Evolutionary conservation across 2,888 invertebrate genomes (phyloP).

Genomic region (Polymixis flavicincta): DNA sequence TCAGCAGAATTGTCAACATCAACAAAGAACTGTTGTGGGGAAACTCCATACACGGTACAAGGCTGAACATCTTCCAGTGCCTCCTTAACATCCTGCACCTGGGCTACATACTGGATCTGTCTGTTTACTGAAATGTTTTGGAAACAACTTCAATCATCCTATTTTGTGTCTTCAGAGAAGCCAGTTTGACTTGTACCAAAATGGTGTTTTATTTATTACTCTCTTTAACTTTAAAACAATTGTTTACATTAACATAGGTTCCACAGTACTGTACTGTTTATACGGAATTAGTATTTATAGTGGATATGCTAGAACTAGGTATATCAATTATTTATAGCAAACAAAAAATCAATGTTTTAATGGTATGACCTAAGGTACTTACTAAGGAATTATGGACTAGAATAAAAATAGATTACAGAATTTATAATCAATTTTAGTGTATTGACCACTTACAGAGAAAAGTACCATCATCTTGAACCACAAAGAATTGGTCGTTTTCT

Average conservation of each 20-base stretch:
- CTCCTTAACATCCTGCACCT: slow-evolving; percentile 78
- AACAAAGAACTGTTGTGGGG: slow-evolving; percentile 81
- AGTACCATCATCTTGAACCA: slow-evolving; percentile 84
- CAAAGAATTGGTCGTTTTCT: slow-evolving; percentile 79
- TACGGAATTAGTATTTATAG: not conserved
- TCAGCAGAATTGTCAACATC: slow-evolving; percentile 79
- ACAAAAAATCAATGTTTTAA: not conserved
- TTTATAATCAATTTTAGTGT: not conserved
- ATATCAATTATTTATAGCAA: not conserved
- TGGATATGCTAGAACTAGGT: no score
- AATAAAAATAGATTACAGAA: not conserved
- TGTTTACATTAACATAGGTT: not conserved
- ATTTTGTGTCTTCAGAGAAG: not conserved
- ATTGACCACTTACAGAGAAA: slow-evolving; percentile 75
- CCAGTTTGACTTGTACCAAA: not conserved
- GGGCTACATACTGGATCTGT: slow-evolving; percentile 81
- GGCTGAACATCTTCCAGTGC: slow-evolving; percentile 72
- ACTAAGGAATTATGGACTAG: not conserved
- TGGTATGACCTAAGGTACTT: not conserved
- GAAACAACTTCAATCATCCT: not conserved
- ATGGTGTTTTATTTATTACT: not conserved
- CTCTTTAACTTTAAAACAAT: not conserved
- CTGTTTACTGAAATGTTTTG: slow-evolving; percentile 77
- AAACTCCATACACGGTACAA: slow-evolving; percentile 79
- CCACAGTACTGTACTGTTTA: not conserved